Conservation (phyloP, 2,888 invertebrate species). For the Dynastes tityus region DNA sequence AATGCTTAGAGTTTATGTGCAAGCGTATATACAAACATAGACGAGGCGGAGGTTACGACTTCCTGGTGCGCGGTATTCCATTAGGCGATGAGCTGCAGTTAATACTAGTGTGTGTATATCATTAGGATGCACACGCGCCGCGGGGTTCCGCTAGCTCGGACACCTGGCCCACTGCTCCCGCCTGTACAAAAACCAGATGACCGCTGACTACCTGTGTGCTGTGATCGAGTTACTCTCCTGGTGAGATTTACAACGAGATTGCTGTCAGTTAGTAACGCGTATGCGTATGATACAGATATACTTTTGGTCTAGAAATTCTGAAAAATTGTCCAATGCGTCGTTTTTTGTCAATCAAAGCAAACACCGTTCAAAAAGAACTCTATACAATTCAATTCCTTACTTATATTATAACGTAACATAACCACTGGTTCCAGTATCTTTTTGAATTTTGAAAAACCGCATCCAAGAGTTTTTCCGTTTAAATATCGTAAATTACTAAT, state of each 20-base stretch:
- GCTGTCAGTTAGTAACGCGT: slow-evolving; percentile 33
- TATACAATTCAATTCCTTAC: no score
- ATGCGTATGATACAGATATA: neutral
- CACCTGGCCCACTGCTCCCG: slow-evolving; percentile 57
- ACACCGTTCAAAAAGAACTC: no score
- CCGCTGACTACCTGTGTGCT: slow-evolving; percentile 52
- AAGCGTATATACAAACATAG: slow-evolving; percentile 36
- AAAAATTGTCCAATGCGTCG: no score
- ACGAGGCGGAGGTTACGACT: slow-evolving; percentile 54
- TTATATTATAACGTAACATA: no score
- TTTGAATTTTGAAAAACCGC: no score
- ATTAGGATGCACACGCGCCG: slow-evolving; percentile 58
- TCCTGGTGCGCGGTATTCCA: slow-evolving; percentile 58
- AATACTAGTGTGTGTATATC: slow-evolving; percentile 55
- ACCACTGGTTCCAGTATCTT: no score
- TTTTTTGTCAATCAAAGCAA: no score
- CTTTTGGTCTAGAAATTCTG: neutral
- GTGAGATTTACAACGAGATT: slow-evolving; percentile 47
- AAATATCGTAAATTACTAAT: no score
- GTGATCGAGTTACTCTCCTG: slow-evolving; percentile 43
- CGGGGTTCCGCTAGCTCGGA: slow-evolving; percentile 56
- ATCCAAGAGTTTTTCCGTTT: no score
- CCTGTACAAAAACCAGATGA: slow-evolving; percentile 54
- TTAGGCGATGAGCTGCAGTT: slow-evolving; percentile 46
- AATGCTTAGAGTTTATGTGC: slow-evolving; percentile 17